A percentile compares a stretch with the other conserved stretches of the same genome.
Evolutionary conservation across 1,140 invertebrate genomes (phyloP).

Genomic region (Eupristina koningsbergeri): DNA sequence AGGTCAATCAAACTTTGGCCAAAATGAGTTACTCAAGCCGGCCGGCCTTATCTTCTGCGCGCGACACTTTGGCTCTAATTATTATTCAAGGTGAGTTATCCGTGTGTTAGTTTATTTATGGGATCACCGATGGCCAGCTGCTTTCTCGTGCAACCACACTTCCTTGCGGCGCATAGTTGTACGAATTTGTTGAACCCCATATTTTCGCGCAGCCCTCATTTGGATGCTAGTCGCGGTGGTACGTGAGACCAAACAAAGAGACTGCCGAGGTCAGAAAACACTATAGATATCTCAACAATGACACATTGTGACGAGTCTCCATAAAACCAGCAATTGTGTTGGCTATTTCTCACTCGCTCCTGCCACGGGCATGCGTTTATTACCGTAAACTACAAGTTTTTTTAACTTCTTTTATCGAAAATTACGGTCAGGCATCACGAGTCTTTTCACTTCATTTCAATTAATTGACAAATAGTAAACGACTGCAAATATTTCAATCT

Average conservation of each 20-base stretch:
- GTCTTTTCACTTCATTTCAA: too few relatives aligned
- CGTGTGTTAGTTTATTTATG: not conserved
- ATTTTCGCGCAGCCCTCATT: constrained; percentile 46
- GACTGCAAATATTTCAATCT: too few relatives aligned
- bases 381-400: too few relatives aligned
- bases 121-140: constrained; percentile 27
- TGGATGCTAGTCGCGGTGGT: not conserved
- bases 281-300: constrained; percentile 60
- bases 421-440: too few relatives aligned
- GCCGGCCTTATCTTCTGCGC: not conserved
- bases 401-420: too few relatives aligned
- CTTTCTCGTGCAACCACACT: not conserved
- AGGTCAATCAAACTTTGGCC: too few relatives aligned
- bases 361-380: not conserved
- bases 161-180: not conserved
- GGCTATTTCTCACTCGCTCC: not conserved
- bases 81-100: constrained; percentile 21
- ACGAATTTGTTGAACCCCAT: constrained; percentile 37
- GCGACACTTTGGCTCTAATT: constrained; percentile 22
- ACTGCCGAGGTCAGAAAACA: constrained; percentile 57
- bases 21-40: too few relatives aligned
- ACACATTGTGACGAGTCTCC: constrained; percentile 62
- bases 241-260: constrained; percentile 57
- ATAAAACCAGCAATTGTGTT: constrained; percentile 56
- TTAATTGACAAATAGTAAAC: too few relatives aligned